These are phyloP conservation scores for Sicus ferrugineus DNA, from an alignment of 2,888 invertebrate species.

Conservation along the genomic window DNA sequence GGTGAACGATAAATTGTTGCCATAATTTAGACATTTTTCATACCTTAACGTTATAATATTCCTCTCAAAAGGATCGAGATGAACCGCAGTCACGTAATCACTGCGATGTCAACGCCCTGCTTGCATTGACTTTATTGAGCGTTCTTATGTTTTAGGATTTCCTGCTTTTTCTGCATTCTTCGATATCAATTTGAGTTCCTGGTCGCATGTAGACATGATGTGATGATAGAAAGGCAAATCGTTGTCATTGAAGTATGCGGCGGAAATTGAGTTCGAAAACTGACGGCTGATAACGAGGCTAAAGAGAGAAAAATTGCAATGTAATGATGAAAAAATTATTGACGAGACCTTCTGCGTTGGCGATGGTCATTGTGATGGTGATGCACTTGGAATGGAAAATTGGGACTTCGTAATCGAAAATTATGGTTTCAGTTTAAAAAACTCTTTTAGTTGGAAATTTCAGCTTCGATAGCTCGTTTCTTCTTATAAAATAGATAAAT, in stretches of 20 bases:
- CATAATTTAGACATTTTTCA: not conserved
- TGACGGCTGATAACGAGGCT: constrained; percentile 21
- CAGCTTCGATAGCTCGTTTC: no score
- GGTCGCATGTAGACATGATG: no score
- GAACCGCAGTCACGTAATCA: not conserved
- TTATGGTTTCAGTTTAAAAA: not conserved
- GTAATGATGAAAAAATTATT: not conserved
- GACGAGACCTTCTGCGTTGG: not conserved
- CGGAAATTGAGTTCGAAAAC: constrained; percentile 22
- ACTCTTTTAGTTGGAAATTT: no score
- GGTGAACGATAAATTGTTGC: not conserved
- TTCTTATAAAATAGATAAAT: no score
- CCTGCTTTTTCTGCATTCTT: no score
- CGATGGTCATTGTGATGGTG: no score
- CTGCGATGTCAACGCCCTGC: not conserved
- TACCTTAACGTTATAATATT: not conserved
- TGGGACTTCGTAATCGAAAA: not conserved
- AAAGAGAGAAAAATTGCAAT: constrained; percentile 13
- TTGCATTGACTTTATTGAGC: not conserved
- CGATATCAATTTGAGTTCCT: constrained; percentile 8
- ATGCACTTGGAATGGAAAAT: no score
- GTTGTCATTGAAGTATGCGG: constrained; percentile 16
- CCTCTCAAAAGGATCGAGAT: not conserved
- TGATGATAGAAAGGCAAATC: constrained; percentile 20
- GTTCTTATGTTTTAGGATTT: not conserved